Evolutionary conservation across 2,888 invertebrate species (phyloP), one percentile per base, ranked within the genome.

Genomic region (Perizoma affinitatum): DNA sequence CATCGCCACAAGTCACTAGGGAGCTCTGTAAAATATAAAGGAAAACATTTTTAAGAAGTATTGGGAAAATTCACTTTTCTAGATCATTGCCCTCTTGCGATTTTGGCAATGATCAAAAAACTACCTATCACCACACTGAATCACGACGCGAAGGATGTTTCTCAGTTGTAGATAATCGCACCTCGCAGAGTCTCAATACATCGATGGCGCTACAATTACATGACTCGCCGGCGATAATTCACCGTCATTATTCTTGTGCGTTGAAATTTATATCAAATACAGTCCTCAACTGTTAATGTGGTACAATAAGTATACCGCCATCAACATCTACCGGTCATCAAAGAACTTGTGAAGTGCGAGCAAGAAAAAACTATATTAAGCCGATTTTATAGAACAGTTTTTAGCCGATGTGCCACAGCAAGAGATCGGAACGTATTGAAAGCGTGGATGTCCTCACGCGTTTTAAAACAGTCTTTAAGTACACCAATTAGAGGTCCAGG

Each of bases 151-250:
- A 22, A 22, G 3, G 22, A 22, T 22, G 22, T 22, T 22, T 22
- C 22, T 22, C 3, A 22, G 22, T 2, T 22, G 22, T 22, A 22
- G 22, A 22, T 22, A 22, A 22, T 22, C 4, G n/a, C 42, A 6
- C 5, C 44, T 10, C 22, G 6, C 22, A 78, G 74, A 74, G 76
- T 75, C 75, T 76, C 72, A 76, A 78, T 72, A 76, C 73, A 74
- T 77, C 78, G 81, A 86, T 81, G 74, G 78, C 70, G 70, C 67
- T 74, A 79, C 80, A 83, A 87, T 85, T 84, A 84, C 83, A 80
- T 73, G 83, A 82, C 76, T 79, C 69, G 72, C 75, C 68, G 63
- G 76, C 73, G 82, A 87, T 87, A 82, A 88, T 86, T 88, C 78
- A 78, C 79, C 72, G 68, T 82, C 82, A 87, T 87, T 88, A 87